phyloP scores from a whole-genome alignment of 2,888 invertebrate genomes.

The Escarpia spicata region DNA sequence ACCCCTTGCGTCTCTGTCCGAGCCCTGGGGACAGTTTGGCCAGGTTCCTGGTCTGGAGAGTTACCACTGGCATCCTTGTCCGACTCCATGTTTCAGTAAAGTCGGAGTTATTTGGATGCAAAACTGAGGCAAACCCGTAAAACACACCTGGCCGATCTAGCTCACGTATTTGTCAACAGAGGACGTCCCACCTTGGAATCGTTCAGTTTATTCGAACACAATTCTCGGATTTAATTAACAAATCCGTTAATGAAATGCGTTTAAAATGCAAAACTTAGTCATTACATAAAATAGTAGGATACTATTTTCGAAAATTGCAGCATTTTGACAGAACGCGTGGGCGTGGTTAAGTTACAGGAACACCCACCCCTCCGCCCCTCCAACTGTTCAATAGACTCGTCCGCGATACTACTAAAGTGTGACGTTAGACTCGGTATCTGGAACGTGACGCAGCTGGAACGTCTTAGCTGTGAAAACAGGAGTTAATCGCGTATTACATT shows the following conservation, averaged over 20 bases:
- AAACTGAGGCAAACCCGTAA: neutral
- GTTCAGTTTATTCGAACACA: neutral
- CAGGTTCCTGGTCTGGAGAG: neutral
- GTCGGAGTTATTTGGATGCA: conserved; percentile 4
- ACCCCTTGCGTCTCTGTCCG: neutral
- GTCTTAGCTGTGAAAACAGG: neutral
- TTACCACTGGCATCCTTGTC: neutral
- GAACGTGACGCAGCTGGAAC: neutral
- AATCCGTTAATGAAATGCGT: neutral
- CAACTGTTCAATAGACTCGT: neutral
- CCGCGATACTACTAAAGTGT: neutral
- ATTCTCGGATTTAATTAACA: neutral
- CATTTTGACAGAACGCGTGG: neutral
- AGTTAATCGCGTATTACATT: too few relatives aligned
- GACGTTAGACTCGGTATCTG: neutral
- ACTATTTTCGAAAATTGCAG: neutral
- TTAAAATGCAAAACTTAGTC: neutral
- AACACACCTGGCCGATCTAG: neutral
- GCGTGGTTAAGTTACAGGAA: neutral
- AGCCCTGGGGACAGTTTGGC: neutral
- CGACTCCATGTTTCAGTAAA: neutral
- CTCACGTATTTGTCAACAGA: conserved; percentile 16
- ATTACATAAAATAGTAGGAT: neutral
- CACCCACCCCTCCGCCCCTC: neutral
- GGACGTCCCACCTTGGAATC: neutral